phyloP scores from a whole-genome alignment of 2,113 vertebrate species.

The Antigone vipio region DNA sequence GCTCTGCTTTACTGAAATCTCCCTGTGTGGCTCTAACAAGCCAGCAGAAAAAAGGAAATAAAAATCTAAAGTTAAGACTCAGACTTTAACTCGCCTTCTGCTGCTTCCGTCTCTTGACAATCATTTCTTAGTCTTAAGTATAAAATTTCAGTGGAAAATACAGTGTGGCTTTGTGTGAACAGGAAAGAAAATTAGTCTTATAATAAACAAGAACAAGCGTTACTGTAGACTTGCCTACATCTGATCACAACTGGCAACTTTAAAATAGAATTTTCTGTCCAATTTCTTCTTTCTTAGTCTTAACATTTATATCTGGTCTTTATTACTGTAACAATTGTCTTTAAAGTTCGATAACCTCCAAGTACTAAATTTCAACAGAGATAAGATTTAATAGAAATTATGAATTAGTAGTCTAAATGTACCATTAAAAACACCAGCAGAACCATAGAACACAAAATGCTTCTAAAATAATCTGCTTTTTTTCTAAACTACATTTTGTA shows the following conservation, averaged over 20 bases:
- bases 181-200: background rate
- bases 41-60: background rate
- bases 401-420: background rate
- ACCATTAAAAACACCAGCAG: background rate
- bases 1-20: background rate
- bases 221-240: background rate
- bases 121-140: background rate
- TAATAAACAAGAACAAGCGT: background rate
- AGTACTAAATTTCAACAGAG: background rate
- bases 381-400: background rate
- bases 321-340: background rate
- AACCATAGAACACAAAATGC: background rate
- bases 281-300: background rate
- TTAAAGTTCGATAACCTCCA: background rate
- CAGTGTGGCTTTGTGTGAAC: background rate
- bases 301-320: background rate
- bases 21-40: background rate
- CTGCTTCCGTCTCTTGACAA: background rate
- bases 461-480: background rate
- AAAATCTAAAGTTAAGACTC: background rate
- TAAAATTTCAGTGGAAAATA: background rate
- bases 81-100: background rate
- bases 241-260: background rate
- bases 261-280: background rate
- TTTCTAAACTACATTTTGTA: background rate